phyloP scores from a whole-genome alignment of 2,888 invertebrate genomes.

The Apodemia zela region DNA sequence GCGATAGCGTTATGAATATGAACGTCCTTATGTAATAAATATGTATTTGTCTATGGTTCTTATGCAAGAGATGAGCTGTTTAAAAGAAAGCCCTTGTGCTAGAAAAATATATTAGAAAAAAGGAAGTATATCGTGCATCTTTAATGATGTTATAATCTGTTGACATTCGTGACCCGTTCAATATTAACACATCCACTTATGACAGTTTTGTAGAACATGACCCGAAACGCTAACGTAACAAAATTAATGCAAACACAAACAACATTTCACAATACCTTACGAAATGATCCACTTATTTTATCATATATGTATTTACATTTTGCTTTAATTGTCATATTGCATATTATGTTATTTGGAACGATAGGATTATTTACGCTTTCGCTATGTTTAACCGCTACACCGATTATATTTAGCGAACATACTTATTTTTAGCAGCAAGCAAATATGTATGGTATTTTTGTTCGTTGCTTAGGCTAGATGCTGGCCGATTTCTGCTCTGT shows the following conservation, averaged over 20 bases:
- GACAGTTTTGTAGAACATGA: background rate
- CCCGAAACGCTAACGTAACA: constrained; percentile 9
- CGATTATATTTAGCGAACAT: no score
- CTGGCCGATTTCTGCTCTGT: no score
- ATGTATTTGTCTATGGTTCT: background rate
- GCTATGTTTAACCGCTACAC: no score
- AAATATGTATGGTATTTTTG: no score
- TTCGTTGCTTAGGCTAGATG: no score
- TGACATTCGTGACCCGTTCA: constrained; percentile 13
- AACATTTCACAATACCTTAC: constrained; percentile 26
- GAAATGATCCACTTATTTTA: constrained; percentile 21
- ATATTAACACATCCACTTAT: constrained; percentile 12
- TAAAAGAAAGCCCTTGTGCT: background rate
- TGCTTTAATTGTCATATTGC: background rate
- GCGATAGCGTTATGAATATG: no score
- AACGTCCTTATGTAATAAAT: background rate
- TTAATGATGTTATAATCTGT: constrained; percentile 1
- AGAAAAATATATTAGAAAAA: constrained; percentile 7
- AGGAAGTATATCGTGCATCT: background rate
- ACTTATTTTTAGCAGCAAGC: no score
- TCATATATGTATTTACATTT: background rate
- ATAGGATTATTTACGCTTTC: no score
- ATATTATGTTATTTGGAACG: constrained; percentile 6
- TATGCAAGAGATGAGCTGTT: background rate
- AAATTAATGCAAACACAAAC: constrained; percentile 11